Base-by-base conservation (phyloP, 2,888 invertebrate genomes). In the Ellobium chinense region DNA sequence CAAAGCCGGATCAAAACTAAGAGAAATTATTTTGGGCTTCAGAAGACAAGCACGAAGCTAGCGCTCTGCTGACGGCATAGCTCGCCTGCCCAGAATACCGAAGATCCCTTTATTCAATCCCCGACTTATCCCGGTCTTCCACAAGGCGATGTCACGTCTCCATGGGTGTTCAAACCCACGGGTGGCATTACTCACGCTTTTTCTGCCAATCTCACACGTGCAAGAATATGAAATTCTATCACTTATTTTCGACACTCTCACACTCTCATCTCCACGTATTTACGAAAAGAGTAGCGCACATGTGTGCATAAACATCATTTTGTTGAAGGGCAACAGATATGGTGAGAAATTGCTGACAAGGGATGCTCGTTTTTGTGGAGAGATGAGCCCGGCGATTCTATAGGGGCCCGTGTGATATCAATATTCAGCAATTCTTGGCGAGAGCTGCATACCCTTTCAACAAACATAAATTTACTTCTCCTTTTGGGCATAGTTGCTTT, bases 111-210 rank as follows among this genome's bases (percentile, higher is more conserved):
- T 3, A 3, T 21, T n/a, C 1, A 72, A 34, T 31, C 72, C 37
- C 58, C 2, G 2, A 36, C 24, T 34, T 24, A 12, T 46, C 60
- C 29, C 5, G 36, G 21, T 29, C 31, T 21, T 29, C 18, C 60
- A 12, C 12, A 72, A 60, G 31, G 37, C 36, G 14, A 31, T 24
- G 24, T 7, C n/a, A 3, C 14, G 56, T 21, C 72, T 36, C 18
- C 72, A 36, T 72, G 72, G 72, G 72, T 58, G 72, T 58, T 72
- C 72, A 36, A 12, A 58, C n/a, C 14, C 34, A 34, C 5, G 24
- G 58, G 14, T 54, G 36, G 63, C 31, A 18, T 29, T 31, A 63
- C 29, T n/a, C 27, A 24, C 9, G 46, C 7, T 12, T 18, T 46
- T 18, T 46, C 46, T 46, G 46, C 21, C 58, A 58, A n/a, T 14